Evolutionary conservation across 1,140 invertebrate genomes (phyloP), one percentile per base, ranked within the genome.

Genomic region (Drosophila varians): DNA sequence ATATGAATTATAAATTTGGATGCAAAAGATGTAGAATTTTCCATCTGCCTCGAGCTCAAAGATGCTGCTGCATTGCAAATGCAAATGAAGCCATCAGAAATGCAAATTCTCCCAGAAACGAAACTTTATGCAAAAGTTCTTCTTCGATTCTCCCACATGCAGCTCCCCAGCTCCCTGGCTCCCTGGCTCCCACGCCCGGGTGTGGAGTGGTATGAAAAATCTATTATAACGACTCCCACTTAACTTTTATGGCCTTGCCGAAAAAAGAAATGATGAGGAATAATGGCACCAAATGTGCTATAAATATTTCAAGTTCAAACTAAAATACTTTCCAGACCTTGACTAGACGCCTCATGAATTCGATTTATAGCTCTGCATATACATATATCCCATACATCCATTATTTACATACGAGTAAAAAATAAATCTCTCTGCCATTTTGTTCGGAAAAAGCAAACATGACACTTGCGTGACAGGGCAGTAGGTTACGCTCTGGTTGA

Each of bases 401-500:
- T 28, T 61, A 25, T 51, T n/a, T 19, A 12, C 12, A 25, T 47
- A 38, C 21, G 21, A 21, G 21, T 16, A 71, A 28, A 52, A 31
- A 56, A 19, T 42, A 47, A 65, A 56, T 43, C 55, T 21, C 11
- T 34, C 31, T 43, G n/a, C 6, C 45, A 2, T 21, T 21, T 21
- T 21, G 21, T 21, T 21, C 18, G n/a, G 4, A 12, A 66, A 66
- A 66, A 26, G 61, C 26, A 12, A 66, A 66, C 62, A 43, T 43
- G 51, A 45, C 48, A 53, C 56, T 70, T 65, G 78, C 77, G 77
- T 86, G 82, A 74, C 83, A 74, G 55, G 21, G 61, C 52, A 57
- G 61, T 47, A 57, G 54, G 82, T 77, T 87, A 82, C 83, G 82
- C 82, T 82, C 82, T 86, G 82, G 76, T 86, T 86, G 77, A 64